Percentiles rank a stretch among this genome's conserved stretches.
Conservation (phyloP, 2,113 vertebrate species). For the Phylloscopus trochiloides region DNA sequence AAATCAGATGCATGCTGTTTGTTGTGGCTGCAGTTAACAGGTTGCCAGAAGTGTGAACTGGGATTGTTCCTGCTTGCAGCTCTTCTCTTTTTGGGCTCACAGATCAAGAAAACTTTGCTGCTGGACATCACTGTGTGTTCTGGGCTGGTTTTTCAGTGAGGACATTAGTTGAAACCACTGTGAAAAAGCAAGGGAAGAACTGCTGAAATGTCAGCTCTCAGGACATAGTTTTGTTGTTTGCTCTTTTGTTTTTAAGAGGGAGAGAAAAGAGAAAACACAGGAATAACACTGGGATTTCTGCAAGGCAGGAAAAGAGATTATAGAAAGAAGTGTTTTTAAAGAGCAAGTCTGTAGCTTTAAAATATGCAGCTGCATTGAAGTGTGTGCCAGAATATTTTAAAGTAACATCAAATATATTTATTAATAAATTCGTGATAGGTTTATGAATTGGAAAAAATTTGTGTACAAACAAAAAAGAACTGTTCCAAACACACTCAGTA, state of each 20-base stretch:
- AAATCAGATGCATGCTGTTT: not conserved
- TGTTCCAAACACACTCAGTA: not conserved
- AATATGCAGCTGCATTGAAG: conserved; percentile 48
- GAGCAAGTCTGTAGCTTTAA: conserved; percentile 54
- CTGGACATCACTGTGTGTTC: not conserved
- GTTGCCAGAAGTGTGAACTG: not conserved
- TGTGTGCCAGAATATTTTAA: conserved; percentile 72
- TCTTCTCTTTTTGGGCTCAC: not conserved
- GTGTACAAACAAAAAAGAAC: not conserved
- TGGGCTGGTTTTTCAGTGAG: not conserved
- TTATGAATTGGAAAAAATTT: conserved; percentile 35
- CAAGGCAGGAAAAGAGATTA: not conserved
- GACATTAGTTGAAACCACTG: not conserved
- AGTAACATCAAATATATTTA: conserved; percentile 63
- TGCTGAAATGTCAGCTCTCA: not conserved
- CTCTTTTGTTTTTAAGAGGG: not conserved
- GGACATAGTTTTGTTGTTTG: not conserved
- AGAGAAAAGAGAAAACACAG: not conserved
- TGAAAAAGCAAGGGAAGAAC: not conserved
- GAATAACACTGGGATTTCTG: not conserved
- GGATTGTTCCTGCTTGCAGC: not conserved
- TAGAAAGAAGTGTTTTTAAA: not conserved
- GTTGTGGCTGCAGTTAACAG: not conserved
- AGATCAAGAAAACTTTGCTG: not conserved
- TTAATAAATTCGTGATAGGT: conserved; percentile 56